Evolutionary conservation across 2,888 invertebrate species (phyloP), one percentile per base, ranked within the genome.

Genomic region (Clanis bilineata): DNA sequence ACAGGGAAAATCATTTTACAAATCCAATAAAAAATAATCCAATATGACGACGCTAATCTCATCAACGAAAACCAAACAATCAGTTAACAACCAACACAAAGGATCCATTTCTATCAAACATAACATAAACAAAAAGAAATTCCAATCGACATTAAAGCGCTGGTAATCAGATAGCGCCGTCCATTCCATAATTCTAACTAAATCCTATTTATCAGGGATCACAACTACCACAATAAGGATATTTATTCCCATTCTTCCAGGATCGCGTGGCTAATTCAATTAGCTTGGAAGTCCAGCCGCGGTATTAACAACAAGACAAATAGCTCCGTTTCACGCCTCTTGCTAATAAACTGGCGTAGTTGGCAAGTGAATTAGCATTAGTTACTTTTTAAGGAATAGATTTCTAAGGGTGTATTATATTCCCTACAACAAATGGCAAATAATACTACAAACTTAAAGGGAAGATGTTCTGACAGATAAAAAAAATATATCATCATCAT

Each of bases 301-400:
- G 76, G 77, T 85, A 84, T 86, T 83, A 86, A 78, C 72, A 72
- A 72, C 72, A 85, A 89, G 89, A 90, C 80, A 86, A 88, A 90
- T 85, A 73, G 83, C 75, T 68, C 66, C 64, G 73, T 78, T 85
- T 82, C 88, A 88, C 86, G 90, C 87, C 84, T 77, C 72, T 63
- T 70, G 39, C 47, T 38, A 38, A 38, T 58, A 39, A 47, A 47
- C 47, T 58, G 39, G 12, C 25, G 47, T 51, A 58, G 51, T 39
- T 58, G 58, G 51, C 38, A 28, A 58, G 56, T 56, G 56, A 39
- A 60, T 60, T 56, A 60, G 12, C 21, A 56, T 59, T 23, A 44
- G 18, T 45, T 47, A 22, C 21, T 15, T 56, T 58, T 51, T 41
- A 58, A 51, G 39, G 32, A 10, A 36, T 36, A 10, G 36, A 7